These are phyloP conservation scores for Aleiodes alternator DNA, from an alignment of 2,888 invertebrate species.

Conservation along the genomic window DNA sequence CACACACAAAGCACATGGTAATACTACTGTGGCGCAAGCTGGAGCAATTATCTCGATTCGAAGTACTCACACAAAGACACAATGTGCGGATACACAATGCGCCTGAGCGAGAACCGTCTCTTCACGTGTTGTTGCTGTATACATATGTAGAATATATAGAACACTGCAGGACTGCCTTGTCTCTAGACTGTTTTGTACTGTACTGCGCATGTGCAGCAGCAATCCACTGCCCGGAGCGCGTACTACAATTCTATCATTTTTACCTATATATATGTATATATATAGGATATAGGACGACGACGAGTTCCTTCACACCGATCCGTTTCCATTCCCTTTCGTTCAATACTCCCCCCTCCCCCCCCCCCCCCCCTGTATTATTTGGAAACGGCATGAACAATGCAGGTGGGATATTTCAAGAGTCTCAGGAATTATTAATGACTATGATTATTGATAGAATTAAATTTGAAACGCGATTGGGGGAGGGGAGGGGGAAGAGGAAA, in stretches of 20 bases:
- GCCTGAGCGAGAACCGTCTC: neutral
- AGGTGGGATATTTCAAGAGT: neutral
- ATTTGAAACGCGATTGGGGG: too few relatives aligned
- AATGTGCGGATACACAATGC: neutral
- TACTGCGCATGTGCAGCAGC: constrained; percentile 10
- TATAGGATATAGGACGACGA: too few relatives aligned
- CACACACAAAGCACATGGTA: neutral
- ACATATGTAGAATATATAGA: too few relatives aligned
- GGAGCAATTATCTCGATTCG: neutral
- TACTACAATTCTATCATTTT: neutral
- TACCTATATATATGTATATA: neutral
- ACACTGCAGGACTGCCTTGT: neutral
- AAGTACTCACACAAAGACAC: neutral
- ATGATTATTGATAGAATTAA: too few relatives aligned
- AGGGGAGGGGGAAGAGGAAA: too few relatives aligned
- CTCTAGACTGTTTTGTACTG: too few relatives aligned
- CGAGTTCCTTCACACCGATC: neutral
- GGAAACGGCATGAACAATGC: neutral
- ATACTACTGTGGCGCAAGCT: neutral
- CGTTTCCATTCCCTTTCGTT: constrained; percentile 16
- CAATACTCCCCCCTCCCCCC: neutral
- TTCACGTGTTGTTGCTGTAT: neutral
- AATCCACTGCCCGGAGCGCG: neutral
- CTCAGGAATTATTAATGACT: neutral
- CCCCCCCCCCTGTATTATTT: neutral